Conservation (phyloP, 2,888 invertebrate genomes). For the Polylopha cassiicola region DNA sequence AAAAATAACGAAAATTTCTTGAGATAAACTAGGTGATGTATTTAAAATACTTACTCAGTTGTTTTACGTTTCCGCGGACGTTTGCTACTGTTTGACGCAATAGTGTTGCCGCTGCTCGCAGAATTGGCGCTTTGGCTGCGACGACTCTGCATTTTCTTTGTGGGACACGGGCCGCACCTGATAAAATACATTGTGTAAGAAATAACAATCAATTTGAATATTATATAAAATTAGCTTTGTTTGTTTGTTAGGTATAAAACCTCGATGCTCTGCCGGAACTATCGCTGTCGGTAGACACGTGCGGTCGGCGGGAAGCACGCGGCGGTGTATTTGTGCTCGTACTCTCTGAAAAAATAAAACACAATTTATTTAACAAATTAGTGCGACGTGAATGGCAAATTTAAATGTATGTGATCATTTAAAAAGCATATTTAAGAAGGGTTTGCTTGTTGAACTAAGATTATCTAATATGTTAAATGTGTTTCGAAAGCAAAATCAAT, state of each 20-base stretch:
- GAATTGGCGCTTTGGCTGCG: slow-evolving; percentile 72
- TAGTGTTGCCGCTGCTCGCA: slow-evolving; percentile 69
- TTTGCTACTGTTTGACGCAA: slow-evolving; percentile 69
- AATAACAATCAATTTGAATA: neutral
- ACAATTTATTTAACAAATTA: neutral
- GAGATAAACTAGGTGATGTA: neutral
- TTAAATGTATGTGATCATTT: no score
- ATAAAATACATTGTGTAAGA: neutral
- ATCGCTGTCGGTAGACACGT: slow-evolving; percentile 66
- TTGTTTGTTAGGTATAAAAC: slow-evolving; percentile 36
- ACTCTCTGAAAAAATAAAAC: slow-evolving; percentile 31
- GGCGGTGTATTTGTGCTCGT: slow-evolving; percentile 49
- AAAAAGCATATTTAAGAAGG: no score
- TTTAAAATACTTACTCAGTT: slow-evolving; percentile 54
- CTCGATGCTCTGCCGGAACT: slow-evolving; percentile 72
- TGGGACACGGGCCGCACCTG: slow-evolving; percentile 55
- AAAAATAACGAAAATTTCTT: no score
- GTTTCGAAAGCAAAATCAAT: no score
- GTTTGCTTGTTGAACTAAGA: no score
- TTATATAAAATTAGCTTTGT: neutral
- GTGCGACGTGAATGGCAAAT: no score
- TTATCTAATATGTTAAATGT: no score
- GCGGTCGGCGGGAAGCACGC: slow-evolving; percentile 60
- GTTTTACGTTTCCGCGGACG: slow-evolving; percentile 67
- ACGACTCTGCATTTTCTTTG: slow-evolving; percentile 64